Conservation (phyloP, 2,797 vertebrate species). For the Pelodytes ibericus region DNA sequence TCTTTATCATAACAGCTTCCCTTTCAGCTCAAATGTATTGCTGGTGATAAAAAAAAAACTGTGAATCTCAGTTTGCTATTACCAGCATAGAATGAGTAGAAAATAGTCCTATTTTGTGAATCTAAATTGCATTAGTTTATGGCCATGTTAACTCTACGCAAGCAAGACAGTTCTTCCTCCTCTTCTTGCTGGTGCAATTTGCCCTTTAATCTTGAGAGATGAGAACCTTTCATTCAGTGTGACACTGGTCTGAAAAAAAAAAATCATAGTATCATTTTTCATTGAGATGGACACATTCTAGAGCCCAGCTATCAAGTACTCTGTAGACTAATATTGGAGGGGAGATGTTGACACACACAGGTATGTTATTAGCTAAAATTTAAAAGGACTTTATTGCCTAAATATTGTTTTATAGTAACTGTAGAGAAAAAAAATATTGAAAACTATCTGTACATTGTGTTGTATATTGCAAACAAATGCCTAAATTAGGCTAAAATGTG, state of each 20-base stretch:
- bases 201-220: slow-evolving; percentile 65
- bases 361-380: too few species aligned
- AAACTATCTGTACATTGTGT: too few species aligned
- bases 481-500: too few species aligned
- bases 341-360: too few species aligned
- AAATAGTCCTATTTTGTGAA: background rate
- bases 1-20: background rate
- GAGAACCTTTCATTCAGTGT: slow-evolving; percentile 80
- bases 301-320: too few species aligned
- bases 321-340: too few species aligned
- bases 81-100: background rate
- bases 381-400: too few species aligned
- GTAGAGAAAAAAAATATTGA: too few species aligned
- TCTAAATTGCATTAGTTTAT: slow-evolving; percentile 26
- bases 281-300: too few species aligned
- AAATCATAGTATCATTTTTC: slow-evolving; percentile 43
- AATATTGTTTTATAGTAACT: too few species aligned
- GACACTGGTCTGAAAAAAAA: slow-evolving; percentile 74
- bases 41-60: background rate
- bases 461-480: too few species aligned
- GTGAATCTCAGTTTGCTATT: background rate
- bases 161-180: slow-evolving; percentile 67
- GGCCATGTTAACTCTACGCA: slow-evolving; percentile 41
- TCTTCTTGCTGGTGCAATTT: slow-evolving; percentile 45
- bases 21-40: background rate